Evolutionary conservation across 1,140 invertebrate species (phyloP).

Genomic region (Drosophila pachea): DNA sequence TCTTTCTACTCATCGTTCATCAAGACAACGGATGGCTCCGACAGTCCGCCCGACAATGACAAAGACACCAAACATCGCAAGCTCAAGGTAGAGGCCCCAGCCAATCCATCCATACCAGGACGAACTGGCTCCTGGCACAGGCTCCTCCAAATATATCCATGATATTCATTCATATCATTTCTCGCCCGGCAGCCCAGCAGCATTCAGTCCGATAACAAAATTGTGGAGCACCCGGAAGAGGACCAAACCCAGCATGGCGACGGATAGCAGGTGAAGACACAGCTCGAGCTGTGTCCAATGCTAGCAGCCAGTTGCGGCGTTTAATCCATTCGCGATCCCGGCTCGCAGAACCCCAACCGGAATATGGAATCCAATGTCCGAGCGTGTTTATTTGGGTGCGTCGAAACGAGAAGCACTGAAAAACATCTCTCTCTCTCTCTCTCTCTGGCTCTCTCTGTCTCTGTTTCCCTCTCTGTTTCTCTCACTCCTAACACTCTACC

Average conservation of each 20-base stretch:
- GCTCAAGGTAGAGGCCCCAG: slow-evolving; percentile 49
- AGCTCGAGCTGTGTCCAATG: slow-evolving; percentile 39
- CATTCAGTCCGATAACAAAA: slow-evolving; percentile 29
- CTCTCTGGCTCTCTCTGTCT: not conserved
- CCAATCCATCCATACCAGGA: too few relatives aligned
- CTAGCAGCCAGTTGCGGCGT: slow-evolving; percentile 26
- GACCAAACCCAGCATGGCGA: slow-evolving; percentile 71
- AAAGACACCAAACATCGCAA: slow-evolving; percentile 69
- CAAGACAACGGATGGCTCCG: slow-evolving; percentile 80
- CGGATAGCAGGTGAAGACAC: slow-evolving; percentile 39
- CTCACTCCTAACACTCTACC: not conserved
- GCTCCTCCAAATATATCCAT: not conserved
- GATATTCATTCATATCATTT: too few relatives aligned
- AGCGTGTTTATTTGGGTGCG: not conserved
- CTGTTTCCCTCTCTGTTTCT: not conserved
- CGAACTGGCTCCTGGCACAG: too few relatives aligned
- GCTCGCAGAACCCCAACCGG: not conserved
- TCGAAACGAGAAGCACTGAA: too few relatives aligned
- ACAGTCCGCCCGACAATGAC: slow-evolving; percentile 72
- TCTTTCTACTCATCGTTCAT: slow-evolving; percentile 81
- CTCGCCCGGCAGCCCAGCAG: slow-evolving; percentile 27
- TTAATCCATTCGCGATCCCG: not conserved
- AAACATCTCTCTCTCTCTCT: not conserved
- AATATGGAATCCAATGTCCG: not conserved
- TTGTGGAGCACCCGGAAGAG: slow-evolving; percentile 67